phyloP scores from a whole-genome alignment of 2,113 vertebrate genomes.

The Osmerus eperlanus region DNA sequence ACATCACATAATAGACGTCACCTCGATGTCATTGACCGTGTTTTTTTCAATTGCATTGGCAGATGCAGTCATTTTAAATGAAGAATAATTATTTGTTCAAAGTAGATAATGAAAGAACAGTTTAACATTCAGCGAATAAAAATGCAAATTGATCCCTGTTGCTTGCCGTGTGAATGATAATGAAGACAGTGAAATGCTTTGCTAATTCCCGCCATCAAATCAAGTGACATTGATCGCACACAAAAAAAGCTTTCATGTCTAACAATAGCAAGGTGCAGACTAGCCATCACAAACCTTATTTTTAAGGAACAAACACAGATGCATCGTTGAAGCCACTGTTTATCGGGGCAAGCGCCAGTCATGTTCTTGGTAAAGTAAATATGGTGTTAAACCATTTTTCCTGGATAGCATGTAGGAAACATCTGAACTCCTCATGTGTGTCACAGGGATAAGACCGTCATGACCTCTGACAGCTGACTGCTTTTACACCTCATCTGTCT shows the following conservation, averaged over 20 bases:
- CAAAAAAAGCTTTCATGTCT: slow-evolving; percentile 11
- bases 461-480: too few species aligned
- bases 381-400: too few species aligned
- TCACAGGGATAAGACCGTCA: too few species aligned
- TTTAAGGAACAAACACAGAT: too few species aligned
- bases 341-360: too few species aligned
- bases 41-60: background rate
- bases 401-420: too few species aligned
- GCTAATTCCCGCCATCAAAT: slow-evolving; percentile 31
- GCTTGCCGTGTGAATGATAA: slow-evolving; percentile 37
- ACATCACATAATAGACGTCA: background rate
- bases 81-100: background rate
- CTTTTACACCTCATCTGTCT: too few species aligned
- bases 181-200: slow-evolving; percentile 45
- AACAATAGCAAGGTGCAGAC: slow-evolving; percentile 16
- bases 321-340: too few species aligned
- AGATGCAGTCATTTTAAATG: too few species aligned
- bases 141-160: slow-evolving; percentile 47
- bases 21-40: background rate
- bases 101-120: slow-evolving; percentile 3
- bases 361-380: too few species aligned
- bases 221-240: slow-evolving; percentile 43
- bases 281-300: slow-evolving; percentile 1
- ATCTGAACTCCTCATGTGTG: too few species aligned
- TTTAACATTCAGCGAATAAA: slow-evolving; percentile 25